phyloP scores from a whole-genome alignment of 2,888 invertebrate species.

The Syrista parreyssii region DNA sequence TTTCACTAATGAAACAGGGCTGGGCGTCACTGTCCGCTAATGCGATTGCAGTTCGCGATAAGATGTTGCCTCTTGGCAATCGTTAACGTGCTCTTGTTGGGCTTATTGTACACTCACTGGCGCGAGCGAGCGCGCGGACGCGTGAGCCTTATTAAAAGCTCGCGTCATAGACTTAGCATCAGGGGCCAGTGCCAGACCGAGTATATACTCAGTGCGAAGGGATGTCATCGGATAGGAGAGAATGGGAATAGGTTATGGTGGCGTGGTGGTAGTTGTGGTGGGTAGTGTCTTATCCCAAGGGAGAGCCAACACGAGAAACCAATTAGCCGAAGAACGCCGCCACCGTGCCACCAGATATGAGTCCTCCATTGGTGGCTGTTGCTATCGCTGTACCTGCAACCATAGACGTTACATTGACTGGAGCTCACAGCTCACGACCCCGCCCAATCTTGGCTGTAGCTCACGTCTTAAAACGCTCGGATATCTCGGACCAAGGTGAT shows the following conservation, averaged over 20 bases:
- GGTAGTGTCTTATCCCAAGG: slow-evolving; percentile 54
- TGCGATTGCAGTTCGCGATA: slow-evolving; percentile 61
- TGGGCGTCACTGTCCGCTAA: slow-evolving; percentile 61
- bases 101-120: slow-evolving; percentile 19
- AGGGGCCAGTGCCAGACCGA: neutral
- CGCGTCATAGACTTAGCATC: slow-evolving; percentile 1
- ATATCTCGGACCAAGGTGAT: neutral
- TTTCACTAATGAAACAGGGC: slow-evolving; percentile 61
- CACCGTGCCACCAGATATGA: slow-evolving; percentile 52
- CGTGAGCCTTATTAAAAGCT: slow-evolving; percentile 27
- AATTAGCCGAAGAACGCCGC: slow-evolving; percentile 61
- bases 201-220: slow-evolving; percentile 1
- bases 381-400: slow-evolving; percentile 40
- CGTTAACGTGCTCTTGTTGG: slow-evolving; percentile 54
- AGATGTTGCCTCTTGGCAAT: slow-evolving; percentile 54
- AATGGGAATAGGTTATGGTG: slow-evolving; percentile 21
- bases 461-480: slow-evolving; percentile 1
- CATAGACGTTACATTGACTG: slow-evolving; percentile 18
- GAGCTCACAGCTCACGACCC: neutral
- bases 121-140: slow-evolving; percentile 20
- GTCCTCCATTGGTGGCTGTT: slow-evolving; percentile 10
- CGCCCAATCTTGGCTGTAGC: neutral
- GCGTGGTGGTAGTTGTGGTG: neutral
- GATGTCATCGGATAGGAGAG: slow-evolving; percentile 29
- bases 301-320: slow-evolving; percentile 64